A percentile compares a stretch with the other conserved stretches of the same genome.
Evolutionary conservation across 2,113 vertebrate genomes (phyloP).

Genomic region (Hippolais icterina): DNA sequence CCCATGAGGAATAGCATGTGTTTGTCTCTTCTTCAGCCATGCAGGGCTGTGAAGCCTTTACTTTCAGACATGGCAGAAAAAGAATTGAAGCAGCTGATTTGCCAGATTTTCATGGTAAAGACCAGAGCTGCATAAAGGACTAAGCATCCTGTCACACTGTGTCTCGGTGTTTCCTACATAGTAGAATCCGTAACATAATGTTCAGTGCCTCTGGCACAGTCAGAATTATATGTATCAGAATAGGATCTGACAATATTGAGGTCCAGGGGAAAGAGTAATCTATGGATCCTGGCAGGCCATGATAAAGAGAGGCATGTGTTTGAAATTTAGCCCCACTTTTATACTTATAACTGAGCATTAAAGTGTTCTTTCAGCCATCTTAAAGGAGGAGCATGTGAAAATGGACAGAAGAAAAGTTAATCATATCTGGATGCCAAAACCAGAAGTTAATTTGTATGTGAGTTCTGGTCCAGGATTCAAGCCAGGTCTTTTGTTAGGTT

Average conservation of each 20-base stretch:
- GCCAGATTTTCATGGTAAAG: neutral
- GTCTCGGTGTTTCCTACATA: neutral
- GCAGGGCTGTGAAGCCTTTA: neutral
- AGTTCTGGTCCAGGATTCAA: constrained; percentile 12
- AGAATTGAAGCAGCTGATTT: neutral
- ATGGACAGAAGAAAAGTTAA: neutral
- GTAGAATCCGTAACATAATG: neutral
- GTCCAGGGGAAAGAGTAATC: neutral
- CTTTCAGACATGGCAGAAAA: neutral
- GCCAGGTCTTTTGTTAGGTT: constrained; percentile 3
- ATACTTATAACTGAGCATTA: neutral
- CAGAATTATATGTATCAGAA: neutral
- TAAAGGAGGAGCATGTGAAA: neutral
- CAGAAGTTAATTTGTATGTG: neutral
- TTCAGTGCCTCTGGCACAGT: neutral
- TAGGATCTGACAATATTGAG: neutral
- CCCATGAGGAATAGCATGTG: neutral
- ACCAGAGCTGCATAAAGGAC: neutral
- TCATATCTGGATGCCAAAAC: neutral
- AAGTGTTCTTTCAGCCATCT: neutral
- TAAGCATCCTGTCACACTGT: neutral
- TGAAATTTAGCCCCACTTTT: neutral
- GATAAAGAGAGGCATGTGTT: neutral
- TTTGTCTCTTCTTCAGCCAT: neutral
- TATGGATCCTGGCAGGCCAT: neutral